A percentile compares a stretch with the other conserved stretches of the same genome.
Evolutionary conservation across 1,140 invertebrate genomes (phyloP).

Genomic region (Trachymyrmex septentrionalis): DNA sequence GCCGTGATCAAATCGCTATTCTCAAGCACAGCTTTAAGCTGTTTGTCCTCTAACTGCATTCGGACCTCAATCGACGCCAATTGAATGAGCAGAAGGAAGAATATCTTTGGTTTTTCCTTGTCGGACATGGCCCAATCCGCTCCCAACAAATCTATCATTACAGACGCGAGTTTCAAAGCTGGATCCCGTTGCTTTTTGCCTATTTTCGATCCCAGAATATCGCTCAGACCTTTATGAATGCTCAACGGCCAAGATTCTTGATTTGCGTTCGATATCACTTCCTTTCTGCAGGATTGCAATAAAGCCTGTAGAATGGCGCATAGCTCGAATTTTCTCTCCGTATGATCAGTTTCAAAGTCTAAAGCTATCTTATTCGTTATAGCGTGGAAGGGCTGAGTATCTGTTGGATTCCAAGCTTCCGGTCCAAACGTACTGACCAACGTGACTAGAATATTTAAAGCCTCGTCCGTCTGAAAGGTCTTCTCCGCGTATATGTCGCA

Average conservation of each 20-base stretch:
- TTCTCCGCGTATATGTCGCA: conserved; percentile 94
- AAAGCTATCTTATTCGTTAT: conserved; percentile 94
- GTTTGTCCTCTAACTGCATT: conserved; percentile 96
- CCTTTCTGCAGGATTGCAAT: conserved; percentile 90
- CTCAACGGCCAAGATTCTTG: conserved; percentile 93
- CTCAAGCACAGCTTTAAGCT: conserved; percentile 91
- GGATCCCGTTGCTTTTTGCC: conserved; percentile 95
- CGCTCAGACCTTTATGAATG: conserved; percentile 92
- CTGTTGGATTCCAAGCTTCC: conserved; percentile 90
- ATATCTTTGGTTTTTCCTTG: conserved; percentile 92
- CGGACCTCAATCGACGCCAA: conserved; percentile 96
- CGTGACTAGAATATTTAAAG: conserved; percentile 92
- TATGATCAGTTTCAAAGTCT: conserved; percentile 95
- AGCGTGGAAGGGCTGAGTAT: conserved; percentile 91
- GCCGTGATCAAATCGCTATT: conserved; percentile 92
- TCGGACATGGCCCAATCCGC: conserved; percentile 93
- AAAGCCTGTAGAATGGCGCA: conserved; percentile 92
- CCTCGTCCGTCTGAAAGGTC: conserved; percentile 95
- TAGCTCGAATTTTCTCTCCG: conserved; percentile 95
- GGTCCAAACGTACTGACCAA: conserved; percentile 90
- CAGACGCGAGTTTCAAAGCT: conserved; percentile 93
- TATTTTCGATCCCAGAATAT: conserved; percentile 95
- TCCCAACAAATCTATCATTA: conserved; percentile 93
- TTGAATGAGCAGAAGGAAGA: conserved; percentile 94
- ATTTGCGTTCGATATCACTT: conserved; percentile 88